Percentiles rank a stretch among this genome's conserved stretches.
Evolutionary conservation across 2,113 vertebrate species (phyloP).

Genomic region (Percopsis transmontana): DNA sequence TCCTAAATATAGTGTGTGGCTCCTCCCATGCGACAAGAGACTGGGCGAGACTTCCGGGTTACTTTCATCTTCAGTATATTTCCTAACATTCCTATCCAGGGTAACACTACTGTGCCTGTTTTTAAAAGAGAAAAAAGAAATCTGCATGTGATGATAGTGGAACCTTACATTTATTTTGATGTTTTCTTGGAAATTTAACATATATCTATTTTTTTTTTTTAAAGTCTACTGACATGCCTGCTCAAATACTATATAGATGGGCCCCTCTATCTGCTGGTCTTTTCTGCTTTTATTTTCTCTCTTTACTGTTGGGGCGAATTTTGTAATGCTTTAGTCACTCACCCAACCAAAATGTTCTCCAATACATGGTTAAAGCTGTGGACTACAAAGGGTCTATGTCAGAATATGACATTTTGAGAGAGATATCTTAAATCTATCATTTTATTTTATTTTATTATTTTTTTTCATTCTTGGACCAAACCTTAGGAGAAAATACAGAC

Average conservation of each 20-base stretch:
- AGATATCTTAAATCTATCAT: neutral
- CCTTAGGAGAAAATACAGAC: neutral
- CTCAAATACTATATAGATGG: conserved; percentile 30
- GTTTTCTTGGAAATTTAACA: conserved; percentile 64
- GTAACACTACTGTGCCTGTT: conserved; percentile 90
- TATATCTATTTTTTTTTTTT: too few species aligned
- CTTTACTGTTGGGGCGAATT: conserved; percentile 30
- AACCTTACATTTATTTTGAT: conserved; percentile 54
- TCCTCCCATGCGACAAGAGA: conserved; percentile 70
- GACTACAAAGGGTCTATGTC: too few species aligned
- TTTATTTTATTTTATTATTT: neutral
- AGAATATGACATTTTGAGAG: too few species aligned
- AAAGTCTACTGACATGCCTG: too few species aligned
- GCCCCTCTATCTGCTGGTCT: conserved; percentile 40
- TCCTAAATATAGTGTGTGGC: conserved; percentile 44
- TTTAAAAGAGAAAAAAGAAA: conserved; percentile 20
- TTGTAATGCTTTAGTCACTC: conserved; percentile 30
- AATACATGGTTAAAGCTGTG: too few species aligned
- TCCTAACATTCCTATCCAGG: conserved; percentile 82
- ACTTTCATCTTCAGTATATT: conserved; percentile 64
- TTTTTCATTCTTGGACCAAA: too few species aligned
- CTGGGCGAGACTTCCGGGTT: conserved; percentile 51
- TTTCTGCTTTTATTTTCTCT: conserved; percentile 38
- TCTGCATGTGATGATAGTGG: conserved; percentile 78
- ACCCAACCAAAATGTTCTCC: conserved; percentile 26